Conservation (phyloP, 2,888 invertebrate species). For the Sinhomidia bicolor region DNA sequence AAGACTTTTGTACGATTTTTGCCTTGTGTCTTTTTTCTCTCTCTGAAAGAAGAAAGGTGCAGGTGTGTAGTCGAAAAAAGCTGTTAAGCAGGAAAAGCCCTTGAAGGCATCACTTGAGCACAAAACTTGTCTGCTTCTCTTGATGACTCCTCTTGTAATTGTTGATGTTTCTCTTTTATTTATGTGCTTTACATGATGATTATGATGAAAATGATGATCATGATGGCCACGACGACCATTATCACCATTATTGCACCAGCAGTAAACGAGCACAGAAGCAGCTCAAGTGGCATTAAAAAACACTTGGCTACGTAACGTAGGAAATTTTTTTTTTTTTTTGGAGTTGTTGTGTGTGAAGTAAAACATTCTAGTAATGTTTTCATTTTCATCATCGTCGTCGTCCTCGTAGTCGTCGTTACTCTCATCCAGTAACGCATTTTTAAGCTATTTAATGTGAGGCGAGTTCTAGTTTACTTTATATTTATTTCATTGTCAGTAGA, state of each 20-base stretch:
- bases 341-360: too few species aligned
- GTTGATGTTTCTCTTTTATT: constrained; percentile 52
- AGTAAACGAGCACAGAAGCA: constrained; percentile 12
- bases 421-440: too few species aligned
- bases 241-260: not conserved
- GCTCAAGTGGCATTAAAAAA: constrained; percentile 20
- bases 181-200: constrained; percentile 51
- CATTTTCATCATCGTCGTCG: constrained; percentile 20
- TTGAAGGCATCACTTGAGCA: constrained; percentile 51
- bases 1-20: not conserved
- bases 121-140: constrained; percentile 25
- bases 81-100: constrained; percentile 42
- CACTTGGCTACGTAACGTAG: constrained; percentile 10
- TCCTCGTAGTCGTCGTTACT: too few species aligned
- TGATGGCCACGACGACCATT: not conserved
- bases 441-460: too few species aligned
- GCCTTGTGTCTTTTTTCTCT: not conserved
- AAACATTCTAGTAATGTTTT: not conserved
- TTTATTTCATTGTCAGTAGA: constrained; percentile 13
- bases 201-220: constrained; percentile 3
- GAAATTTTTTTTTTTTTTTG: constrained; percentile 12
- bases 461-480: not conserved
- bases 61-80: not conserved
- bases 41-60: not conserved
- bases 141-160: constrained; percentile 17